Evolutionary conservation across 1,140 invertebrate species (phyloP), one percentile per base, ranked within the genome.

Genomic region (Procambarus virginalis): DNA sequence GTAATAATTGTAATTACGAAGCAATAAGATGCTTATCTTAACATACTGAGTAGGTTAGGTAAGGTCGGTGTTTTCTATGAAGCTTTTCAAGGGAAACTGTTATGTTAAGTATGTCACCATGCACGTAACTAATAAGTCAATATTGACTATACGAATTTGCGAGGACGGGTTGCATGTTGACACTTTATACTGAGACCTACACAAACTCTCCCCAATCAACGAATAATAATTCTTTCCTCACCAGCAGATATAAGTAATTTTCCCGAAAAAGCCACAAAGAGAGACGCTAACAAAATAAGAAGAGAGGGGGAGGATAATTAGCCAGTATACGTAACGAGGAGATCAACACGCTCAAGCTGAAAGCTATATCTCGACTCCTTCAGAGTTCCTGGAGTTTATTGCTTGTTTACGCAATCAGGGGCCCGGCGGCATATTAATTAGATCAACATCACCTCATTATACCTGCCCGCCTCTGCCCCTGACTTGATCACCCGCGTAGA

Each of bases 401-500:
- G 8, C n/a, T 73, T 73, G 68, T 73, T 73, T 73, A 73, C 22
- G 68, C 5, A 73, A 34, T 55, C 78, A 80, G 49, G 34, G 34
- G 49, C 17, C n/a, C 49, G 20, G n/a, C 49, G 4, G 8, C 68
- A 73, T 20, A 73, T 73, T 22, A 73, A 34, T 73, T 73, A 73
- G 22, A 9, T 14, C 22, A 22, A 14, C 68, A 73, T 73, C 68
- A 34, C 68, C 68, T 73, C 22, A 73, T 73, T 73, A 73, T 73
- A 73, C 68, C 68, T 34, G 68, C 5, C 6, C n/a, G 5, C 22
- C 22, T 22, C 68, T 73, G 68, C 68, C 10, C n/a, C 68, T 34
- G 68, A 73, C 68, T 22, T 73, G 68, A 73, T 45, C 68, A 73
- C 14, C 68, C n/a, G 4, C 68, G 68, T 73, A 73, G 68, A 73